Base-by-base conservation (phyloP, 2,888 invertebrate species). In the Tiphia femorata region DNA sequence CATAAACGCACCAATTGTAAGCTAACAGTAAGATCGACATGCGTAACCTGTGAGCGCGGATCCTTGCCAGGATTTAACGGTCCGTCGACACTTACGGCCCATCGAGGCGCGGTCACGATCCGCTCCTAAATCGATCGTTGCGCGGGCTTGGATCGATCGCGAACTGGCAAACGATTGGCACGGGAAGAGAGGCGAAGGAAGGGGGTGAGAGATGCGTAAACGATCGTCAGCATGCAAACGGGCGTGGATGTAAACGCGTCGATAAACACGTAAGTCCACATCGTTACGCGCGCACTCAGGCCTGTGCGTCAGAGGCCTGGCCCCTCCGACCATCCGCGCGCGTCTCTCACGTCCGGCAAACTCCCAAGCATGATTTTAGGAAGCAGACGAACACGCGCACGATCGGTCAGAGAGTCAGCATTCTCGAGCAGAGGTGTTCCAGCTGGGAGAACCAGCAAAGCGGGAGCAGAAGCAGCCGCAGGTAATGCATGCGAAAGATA, bases 211-310 rank as follows among this genome's bases (percentile, higher is more conserved):
- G 35, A 40, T 46, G 41, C 51, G 50, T n/a, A 21, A 25, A 21
- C 17, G 17, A 20, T 21, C 30, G 44, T 27, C 42, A 54, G 42
- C 62, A 58, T 62, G 68, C 50, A 56, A 41, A 56, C 58, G 60
- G 44, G 56, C 41, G 52, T 33, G 17, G 30, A 20, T 62, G 64
- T 54, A 70, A 69, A 60, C 62, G 58, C 65, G 62, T 60, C 65
- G 55, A 64, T 72, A 73, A 75, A 73, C 67, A 71, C 68, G 62
- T 64, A 68, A 70, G 65, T 70, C 65, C 61, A 71, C 70, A 68
- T 72, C 62, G 73, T 72, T 64, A 73, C 60, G 66, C 58, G 62
- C 58, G 62, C 42, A 53, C 55, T 62, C 64, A 54, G 55, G n/a
- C n/a, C n/a, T n/a, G n/a, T n/a, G n/a, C n/a, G n/a, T n/a, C n/a